phyloP scores from a whole-genome alignment of 1,140 invertebrate genomes.

The Lanistes nyassanus region DNA sequence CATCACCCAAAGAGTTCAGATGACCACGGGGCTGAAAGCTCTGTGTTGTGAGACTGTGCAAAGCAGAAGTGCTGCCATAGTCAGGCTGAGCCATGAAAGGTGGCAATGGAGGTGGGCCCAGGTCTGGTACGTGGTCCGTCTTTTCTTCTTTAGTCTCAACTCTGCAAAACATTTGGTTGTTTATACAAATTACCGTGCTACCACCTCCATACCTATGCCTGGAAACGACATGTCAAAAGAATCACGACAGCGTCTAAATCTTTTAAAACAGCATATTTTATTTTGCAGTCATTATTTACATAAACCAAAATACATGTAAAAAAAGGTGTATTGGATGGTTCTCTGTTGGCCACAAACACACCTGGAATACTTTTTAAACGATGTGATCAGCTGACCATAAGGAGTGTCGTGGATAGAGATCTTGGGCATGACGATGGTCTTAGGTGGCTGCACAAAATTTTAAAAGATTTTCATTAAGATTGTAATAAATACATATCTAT shows the following conservation, averaged over 20 bases:
- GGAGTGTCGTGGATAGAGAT: constrained; percentile 59
- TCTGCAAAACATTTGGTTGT: constrained; percentile 3
- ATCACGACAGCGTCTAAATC: neutral
- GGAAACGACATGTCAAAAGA: too few species aligned
- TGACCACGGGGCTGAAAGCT: neutral
- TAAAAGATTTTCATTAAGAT: neutral
- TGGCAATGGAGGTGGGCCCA: constrained; percentile 38
- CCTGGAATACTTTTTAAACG: constrained; percentile 38
- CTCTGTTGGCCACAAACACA: neutral
- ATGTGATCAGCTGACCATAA: constrained; percentile 58
- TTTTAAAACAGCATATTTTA: neutral
- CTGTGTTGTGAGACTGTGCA: neutral
- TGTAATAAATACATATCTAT: neutral
- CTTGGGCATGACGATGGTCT: constrained; percentile 50
- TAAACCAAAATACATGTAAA: neutral
- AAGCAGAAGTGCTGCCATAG: constrained; percentile 23
- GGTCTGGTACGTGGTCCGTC: constrained; percentile 7
- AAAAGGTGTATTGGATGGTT: too few species aligned
- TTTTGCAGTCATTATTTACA: neutral
- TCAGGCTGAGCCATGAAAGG: constrained; percentile 41
- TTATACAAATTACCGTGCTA: too few species aligned
- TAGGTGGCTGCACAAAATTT: constrained; percentile 28
- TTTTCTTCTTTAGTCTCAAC: constrained; percentile 28
- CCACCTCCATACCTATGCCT: too few species aligned
- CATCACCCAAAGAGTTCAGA: neutral